These are phyloP conservation scores for Beaufortia kweichowensis DNA, from an alignment of 2,113 vertebrate genomes.

Conservation along the genomic window DNA sequence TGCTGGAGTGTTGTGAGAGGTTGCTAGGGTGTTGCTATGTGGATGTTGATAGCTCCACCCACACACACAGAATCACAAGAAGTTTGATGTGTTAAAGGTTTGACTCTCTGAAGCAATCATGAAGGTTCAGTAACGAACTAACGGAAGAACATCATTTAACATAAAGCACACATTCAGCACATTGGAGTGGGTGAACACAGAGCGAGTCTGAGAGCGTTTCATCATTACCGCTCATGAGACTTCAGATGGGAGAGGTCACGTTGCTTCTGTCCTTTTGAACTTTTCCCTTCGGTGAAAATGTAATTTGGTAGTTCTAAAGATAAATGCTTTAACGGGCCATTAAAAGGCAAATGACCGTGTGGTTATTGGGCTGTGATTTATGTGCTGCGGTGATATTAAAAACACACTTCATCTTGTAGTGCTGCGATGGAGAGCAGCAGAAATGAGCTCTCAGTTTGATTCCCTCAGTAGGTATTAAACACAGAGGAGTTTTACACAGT, in stretches of 20 bases:
- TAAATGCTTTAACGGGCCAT: background rate
- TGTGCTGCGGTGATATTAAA: slow-evolving; percentile 37
- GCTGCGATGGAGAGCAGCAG: slow-evolving; percentile 1
- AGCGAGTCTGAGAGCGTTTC: too few species aligned
- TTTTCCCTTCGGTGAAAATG: background rate
- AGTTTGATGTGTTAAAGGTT: too few species aligned
- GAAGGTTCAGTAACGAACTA: too few species aligned
- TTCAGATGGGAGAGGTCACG: background rate
- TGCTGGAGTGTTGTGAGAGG: too few species aligned
- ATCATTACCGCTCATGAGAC: too few species aligned
- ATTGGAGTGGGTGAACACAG: too few species aligned
- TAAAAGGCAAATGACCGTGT: slow-evolving; percentile 20
- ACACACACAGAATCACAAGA: too few species aligned
- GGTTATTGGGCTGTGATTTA: slow-evolving; percentile 31
- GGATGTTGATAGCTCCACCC: too few species aligned
- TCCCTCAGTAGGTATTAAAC: background rate
- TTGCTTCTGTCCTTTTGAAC: slow-evolving; percentile 15
- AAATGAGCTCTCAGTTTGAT: slow-evolving; percentile 10
- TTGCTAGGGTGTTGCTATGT: too few species aligned
- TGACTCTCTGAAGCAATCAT: too few species aligned
- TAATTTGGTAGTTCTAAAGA: background rate
- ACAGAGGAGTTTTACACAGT: background rate
- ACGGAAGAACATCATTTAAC: too few species aligned
- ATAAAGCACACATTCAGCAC: too few species aligned
- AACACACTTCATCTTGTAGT: slow-evolving; percentile 9